Base-by-base conservation (phyloP, 2,888 invertebrate species). In the Scrobipalpa costella region DNA sequence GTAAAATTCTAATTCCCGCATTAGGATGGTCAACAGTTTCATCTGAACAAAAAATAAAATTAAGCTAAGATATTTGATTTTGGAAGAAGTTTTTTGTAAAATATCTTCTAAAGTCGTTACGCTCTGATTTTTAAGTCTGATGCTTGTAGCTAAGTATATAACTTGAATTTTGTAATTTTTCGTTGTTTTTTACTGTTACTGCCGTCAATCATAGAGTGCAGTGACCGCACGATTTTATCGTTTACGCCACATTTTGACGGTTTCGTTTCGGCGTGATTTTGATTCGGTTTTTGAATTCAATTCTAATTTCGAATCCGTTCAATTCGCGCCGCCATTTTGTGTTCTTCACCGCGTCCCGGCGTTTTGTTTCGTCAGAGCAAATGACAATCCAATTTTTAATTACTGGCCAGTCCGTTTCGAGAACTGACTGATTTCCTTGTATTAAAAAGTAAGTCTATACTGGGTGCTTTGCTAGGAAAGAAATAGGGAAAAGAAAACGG, bases 151-250 rank as follows among this genome's bases (percentile, higher is more conserved):
- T 50, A 21, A 52, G 50, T 21, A 21, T 21, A 21, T 52, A 21
- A 27, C 19, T 52, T 52, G 6, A 21, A 21, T 52, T 21, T 21
- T 52, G 21, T 52, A 52, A 52, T 21, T 52, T 52, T 9, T 21
- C 13, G 13, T 13, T 27, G 27, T 52, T 21, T 21, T 21, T 52
- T 62, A 65, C 66, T 60, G 65, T 64, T 67, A 59, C 64, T 67
- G 38, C 64, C 63, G 38, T 61, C 58, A 63, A 65, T 66, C 63
- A 67, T 65, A 63, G 64, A 68, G 68, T 67, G 83, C 86, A 79
- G 78, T 79, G 86, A 86, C 86, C 86, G 83, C 76, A 77, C 81
- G 78, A 81, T 81, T 80, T 80, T 80, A 84, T 82, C 79, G 79
- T 84, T 80, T 80, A 84, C 83, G 85, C 79, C 78, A 80, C 79